phyloP scores from a whole-genome alignment of 2,888 invertebrate species.

The Mythimna albipuncta region DNA sequence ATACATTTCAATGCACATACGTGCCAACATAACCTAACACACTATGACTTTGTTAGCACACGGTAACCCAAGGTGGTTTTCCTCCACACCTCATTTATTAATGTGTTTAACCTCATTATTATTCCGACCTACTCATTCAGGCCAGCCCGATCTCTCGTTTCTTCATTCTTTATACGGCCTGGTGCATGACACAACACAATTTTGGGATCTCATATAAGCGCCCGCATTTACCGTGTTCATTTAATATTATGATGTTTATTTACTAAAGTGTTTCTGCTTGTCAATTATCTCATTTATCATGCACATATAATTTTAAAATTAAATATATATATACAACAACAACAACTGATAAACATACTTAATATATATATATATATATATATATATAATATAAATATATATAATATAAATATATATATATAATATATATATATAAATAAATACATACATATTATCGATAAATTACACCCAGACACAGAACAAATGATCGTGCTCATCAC shows the following conservation, averaged over 20 bases:
- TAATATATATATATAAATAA: too few relatives aligned
- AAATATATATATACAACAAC: too few relatives aligned
- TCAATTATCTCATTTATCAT: background rate
- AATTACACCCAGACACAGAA: too few relatives aligned
- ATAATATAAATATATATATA: too few relatives aligned
- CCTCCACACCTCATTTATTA: conserved; percentile 17
- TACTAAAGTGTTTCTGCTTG: background rate
- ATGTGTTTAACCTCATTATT: conserved; percentile 35
- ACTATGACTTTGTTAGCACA: conserved; percentile 4
- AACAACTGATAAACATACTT: too few relatives aligned
- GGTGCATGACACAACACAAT: conserved; percentile 50
- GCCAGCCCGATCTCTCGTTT: conserved; percentile 11
- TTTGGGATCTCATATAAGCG: conserved; percentile 19
- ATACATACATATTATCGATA: too few relatives aligned
- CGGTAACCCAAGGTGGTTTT: background rate
- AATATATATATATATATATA: too few relatives aligned
- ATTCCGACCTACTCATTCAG: conserved; percentile 45
- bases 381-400: too few relatives aligned
- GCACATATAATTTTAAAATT: background rate
- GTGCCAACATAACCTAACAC: too few relatives aligned
- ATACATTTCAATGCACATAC: too few relatives aligned
- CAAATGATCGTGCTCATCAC: too few relatives aligned
- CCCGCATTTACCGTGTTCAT: conserved; percentile 10
- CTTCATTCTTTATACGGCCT: conserved; percentile 47
- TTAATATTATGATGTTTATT: conserved; percentile 12